phyloP scores from a whole-genome alignment of 2,797 vertebrate species.

The Intellagama lesueurii region DNA sequence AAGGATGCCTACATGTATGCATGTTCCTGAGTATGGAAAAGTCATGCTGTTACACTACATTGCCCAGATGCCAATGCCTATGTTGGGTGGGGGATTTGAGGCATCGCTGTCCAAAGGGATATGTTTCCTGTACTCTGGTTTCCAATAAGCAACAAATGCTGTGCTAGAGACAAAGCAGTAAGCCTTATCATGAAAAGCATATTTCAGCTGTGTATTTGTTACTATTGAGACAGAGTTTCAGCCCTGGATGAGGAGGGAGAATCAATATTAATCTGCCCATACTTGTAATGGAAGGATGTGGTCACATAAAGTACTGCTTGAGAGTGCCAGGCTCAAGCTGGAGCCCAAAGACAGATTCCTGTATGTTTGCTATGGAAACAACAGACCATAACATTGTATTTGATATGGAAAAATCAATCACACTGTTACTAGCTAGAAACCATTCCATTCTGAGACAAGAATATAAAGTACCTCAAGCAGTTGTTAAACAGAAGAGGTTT shows the following conservation, averaged over 20 bases:
- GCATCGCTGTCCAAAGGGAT: not conserved
- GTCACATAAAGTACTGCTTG: constrained; percentile 72
- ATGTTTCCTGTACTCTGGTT: not conserved
- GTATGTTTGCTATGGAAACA: constrained; percentile 75
- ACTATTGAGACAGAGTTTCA: constrained; percentile 70
- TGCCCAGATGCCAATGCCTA: not conserved
- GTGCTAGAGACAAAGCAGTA: constrained; percentile 64
- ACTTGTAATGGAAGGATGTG: constrained; percentile 79
- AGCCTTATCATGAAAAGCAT: constrained; percentile 59
- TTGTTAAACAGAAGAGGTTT: constrained; percentile 75
- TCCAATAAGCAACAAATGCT: constrained; percentile 34
- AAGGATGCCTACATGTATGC: too few relatives aligned
- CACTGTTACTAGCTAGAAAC: constrained; percentile 66
- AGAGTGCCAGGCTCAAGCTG: constrained; percentile 57
- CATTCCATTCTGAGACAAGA: constrained; percentile 64
- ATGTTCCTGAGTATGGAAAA: too few relatives aligned
- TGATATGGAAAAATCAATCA: constrained; percentile 81
- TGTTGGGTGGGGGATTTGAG: not conserved
- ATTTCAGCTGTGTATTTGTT: constrained; percentile 72
- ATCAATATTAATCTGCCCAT: constrained; percentile 82
- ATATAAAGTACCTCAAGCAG: constrained; percentile 71
- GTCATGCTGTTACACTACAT: too few relatives aligned
- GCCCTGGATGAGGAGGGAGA: constrained; percentile 67
- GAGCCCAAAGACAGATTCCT: constrained; percentile 74
- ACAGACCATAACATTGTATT: constrained; percentile 73